phyloP scores from a whole-genome alignment of 2,797 vertebrate genomes.

The Acrossocheilus fasciatus region DNA sequence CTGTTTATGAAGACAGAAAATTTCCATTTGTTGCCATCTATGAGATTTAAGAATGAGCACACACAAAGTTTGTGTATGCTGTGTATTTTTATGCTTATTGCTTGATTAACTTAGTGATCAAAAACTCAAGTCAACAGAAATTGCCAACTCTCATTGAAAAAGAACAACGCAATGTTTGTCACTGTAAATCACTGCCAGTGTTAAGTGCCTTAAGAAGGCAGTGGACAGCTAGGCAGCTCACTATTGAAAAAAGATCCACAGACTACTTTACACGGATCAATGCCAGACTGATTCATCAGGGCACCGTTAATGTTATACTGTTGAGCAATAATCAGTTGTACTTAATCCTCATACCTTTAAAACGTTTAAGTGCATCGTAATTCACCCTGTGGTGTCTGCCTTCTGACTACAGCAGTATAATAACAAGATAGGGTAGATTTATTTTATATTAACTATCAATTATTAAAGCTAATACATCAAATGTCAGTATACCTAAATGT shows the following conservation, averaged over 20 bases:
- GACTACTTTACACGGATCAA: neutral
- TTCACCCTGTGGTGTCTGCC: neutral
- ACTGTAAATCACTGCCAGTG: neutral
- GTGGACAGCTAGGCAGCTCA: neutral
- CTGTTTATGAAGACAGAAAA: conserved; percentile 25
- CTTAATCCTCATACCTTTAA: neutral
- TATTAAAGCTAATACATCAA: too few relatives aligned
- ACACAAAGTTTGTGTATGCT: neutral
- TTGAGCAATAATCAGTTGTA: neutral
- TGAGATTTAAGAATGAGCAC: conserved; percentile 13
- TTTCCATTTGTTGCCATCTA: neutral
- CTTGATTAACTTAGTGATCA: neutral
- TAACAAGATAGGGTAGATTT: too few relatives aligned
- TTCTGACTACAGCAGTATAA: too few relatives aligned
- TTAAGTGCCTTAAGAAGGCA: neutral
- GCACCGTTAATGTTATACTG: neutral
- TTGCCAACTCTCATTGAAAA: neutral
- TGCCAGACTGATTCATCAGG: neutral
- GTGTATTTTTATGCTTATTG: neutral
- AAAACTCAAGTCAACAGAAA: neutral
- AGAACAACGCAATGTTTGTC: neutral
- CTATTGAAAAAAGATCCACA: neutral
- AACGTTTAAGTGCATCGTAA: neutral
- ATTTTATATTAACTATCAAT: too few relatives aligned
- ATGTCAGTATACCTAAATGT: too few relatives aligned